Percentiles rank a stretch among this genome's conserved stretches.
These are phyloP conservation scores for Proteles cristata DNA, from an alignment of 2,113 vertebrate genomes.

Conservation along the genomic window DNA sequence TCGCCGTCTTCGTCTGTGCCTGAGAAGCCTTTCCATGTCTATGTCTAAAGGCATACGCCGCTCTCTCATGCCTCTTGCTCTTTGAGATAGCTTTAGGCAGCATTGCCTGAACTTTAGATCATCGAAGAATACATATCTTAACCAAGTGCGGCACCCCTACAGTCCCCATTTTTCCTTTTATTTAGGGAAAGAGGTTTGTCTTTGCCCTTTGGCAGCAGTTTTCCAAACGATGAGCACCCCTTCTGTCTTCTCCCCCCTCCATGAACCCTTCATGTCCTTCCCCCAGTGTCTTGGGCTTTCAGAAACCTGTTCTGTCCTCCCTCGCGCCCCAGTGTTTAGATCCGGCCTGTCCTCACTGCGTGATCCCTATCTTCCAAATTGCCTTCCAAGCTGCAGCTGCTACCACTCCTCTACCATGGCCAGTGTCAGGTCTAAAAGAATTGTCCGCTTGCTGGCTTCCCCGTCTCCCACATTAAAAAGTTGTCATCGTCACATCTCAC, in stretches of 20 bases:
- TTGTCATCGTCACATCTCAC: slow-evolving; percentile 62
- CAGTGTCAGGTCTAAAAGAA: slow-evolving; percentile 18
- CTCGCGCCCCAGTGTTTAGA: neutral
- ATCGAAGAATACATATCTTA: neutral
- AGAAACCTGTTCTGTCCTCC: neutral
- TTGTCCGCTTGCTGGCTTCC: neutral
- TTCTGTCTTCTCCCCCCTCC: neutral
- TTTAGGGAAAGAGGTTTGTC: neutral
- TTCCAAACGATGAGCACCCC: neutral
- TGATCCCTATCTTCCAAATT: slow-evolving; percentile 55
- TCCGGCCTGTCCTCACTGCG: neutral
- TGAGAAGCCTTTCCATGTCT: neutral
- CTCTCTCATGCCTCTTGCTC: neutral
- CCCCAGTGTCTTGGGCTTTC: neutral
- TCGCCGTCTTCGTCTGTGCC: neutral
- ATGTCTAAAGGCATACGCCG: neutral
- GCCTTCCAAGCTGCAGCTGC: neutral
- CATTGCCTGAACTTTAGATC: neutral
- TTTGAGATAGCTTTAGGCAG: neutral
- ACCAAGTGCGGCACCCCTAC: neutral
- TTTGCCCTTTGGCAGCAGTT: neutral
- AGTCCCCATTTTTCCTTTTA: neutral
- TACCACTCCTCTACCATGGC: neutral
- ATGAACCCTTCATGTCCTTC: rapidly evolving
- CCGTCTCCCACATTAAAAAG: slow-evolving; percentile 57